Base-by-base conservation (phyloP, 2,113 vertebrate genomes). In the Macrotus californicus region DNA sequence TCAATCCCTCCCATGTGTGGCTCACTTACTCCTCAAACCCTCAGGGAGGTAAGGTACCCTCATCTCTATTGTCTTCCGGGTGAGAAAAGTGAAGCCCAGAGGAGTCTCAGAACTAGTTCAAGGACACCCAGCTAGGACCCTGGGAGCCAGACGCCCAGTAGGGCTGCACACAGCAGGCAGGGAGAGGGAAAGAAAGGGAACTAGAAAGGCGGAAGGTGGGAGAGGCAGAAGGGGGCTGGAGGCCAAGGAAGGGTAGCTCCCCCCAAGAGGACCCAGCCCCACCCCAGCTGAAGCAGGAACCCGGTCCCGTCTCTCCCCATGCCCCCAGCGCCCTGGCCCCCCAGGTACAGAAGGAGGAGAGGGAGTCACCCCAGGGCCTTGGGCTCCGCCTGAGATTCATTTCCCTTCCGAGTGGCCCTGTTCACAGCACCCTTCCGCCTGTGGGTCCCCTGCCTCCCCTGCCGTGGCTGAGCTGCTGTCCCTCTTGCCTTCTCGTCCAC, bases 1-100 rank as follows among this genome's bases (percentile, higher is more conserved):
- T 0, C 2, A 2, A 31, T 3, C 48, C 67, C 69, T 43, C 2
- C 1, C 19, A 3, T 1, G 0, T 0, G 16, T 2, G 9, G 31
- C 6, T 43, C 48, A 21, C 39, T 19, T 21, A 4, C 7, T 4
- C 87, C 75, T 6, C 48, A 36, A 9, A 34, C 19, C n/a, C 80
- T 46, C 31, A 24, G 41, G 61, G 43, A 50, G 26, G 13, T 1
- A 1, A 24, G 41, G n/a, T 16, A 66, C 10, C 50, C 54, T 21
- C 2, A 7, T 15, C 24, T 41, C 89, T 22, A 3, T 3, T 21
- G 15, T 24, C 66, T 48, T 80, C 54, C 21, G 5, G 4, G 5
- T 5, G 8, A 52, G 73, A 48, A 18, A 69, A 41, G 15, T 1
- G 56, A 76, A 87, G 52, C 70, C 54, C 56, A 31, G 92, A 73